Base-by-base conservation (phyloP, 2,888 invertebrate species). In the Lasioglossum zephyrum region DNA sequence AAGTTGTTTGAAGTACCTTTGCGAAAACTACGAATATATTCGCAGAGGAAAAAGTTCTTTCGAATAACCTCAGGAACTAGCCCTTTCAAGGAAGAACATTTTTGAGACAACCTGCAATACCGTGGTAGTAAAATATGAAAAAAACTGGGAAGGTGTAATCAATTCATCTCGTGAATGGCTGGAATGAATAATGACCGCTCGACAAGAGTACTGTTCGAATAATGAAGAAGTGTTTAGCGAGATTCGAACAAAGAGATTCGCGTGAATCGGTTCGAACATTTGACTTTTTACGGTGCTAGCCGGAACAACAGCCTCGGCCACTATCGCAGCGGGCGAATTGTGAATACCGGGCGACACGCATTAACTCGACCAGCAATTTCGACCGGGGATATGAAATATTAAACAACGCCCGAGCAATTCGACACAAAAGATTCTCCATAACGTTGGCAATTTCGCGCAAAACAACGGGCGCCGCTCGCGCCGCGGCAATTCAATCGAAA, bases 401-500 rank as follows among this genome's bases (percentile, higher is more conserved):
- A 66, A 66, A 66, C 66, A 31, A 36, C 36, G 66, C 66, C 18
- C 66, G 36, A 66, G 36, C 66, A 36, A 36, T 66, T 36, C 66
- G 66, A 36, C 66, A 66, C 66, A 66, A 66, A 66, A 66, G 60
- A 66, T 66, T 66, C 36, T 66, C 66, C 66, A 66, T 66, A 66
- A 39, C 69, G 69, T 36, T 41, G 36, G 72, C 72, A 18, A 73
- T 73, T 73, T 47, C 47, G n/a, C n/a, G 47, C 47, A 31, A 73
- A 73, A 73, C 26, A 73, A 47, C 44, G 26, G 26, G 16, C 66
- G 22, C 36, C 18, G 47, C 16, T 44, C 44, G 22, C 41, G 44
- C 47, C 31, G 18, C 47, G 26, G 18, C 39, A 22, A 26, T 44
- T n/a, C 41, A 26, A 72, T 44, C 72, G 72, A 41, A 44, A 44